phyloP scores from a whole-genome alignment of 2,888 invertebrate genomes.

The Heliconius ethilla region DNA sequence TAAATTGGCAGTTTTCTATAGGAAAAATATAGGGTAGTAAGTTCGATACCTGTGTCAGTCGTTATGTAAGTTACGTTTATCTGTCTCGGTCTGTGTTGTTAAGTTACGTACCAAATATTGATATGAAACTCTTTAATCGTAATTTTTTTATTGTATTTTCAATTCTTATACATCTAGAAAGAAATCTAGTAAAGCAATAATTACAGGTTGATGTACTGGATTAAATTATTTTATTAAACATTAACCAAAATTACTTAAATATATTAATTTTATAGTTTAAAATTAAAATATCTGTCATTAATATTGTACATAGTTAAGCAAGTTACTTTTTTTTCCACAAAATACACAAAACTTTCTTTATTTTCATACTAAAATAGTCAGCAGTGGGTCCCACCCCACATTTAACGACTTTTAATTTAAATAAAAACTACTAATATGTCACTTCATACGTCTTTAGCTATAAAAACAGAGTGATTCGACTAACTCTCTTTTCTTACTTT shows the following conservation, averaged over 20 bases:
- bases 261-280: background rate
- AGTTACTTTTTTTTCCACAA: background rate
- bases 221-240: background rate
- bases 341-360: background rate
- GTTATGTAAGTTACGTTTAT: background rate
- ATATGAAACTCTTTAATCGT: background rate
- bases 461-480: background rate
- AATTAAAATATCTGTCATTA: background rate
- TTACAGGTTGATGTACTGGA: background rate
- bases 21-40: background rate
- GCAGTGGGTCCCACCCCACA: background rate
- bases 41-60: background rate
- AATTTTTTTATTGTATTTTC: background rate
- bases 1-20: background rate
- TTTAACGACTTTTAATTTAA: background rate
- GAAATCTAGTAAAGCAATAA: background rate
- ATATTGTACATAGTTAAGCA: background rate
- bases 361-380: background rate
- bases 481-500: background rate
- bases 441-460: background rate
- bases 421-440: background rate
- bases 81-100: background rate
- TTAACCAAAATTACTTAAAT: background rate
- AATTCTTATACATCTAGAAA: too few species aligned
- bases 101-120: constrained; percentile 8